These are phyloP conservation scores for Merops nubicus DNA, from an alignment of 2,113 vertebrate species.

Conservation along the genomic window DNA sequence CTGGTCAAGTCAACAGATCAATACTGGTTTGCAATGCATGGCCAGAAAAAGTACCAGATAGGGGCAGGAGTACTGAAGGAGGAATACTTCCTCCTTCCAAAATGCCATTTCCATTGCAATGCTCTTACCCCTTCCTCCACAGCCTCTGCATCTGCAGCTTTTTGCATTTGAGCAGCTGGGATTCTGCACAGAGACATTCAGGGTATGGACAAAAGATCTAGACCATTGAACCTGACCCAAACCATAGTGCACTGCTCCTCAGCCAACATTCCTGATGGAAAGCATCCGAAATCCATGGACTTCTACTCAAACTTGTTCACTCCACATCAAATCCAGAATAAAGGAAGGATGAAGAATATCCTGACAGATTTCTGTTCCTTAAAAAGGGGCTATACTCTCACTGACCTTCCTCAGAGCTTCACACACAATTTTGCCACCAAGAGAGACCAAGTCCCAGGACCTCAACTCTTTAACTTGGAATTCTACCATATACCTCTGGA, in stretches of 20 bases:
- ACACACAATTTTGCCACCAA: not conserved
- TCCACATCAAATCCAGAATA: not conserved
- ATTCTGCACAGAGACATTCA: not conserved
- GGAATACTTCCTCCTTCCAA: not conserved
- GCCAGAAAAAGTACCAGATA: not conserved
- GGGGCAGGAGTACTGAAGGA: accelerated
- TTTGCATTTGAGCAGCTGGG: not conserved
- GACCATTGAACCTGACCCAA: not conserved
- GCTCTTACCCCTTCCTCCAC: not conserved
- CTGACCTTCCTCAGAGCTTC: not conserved
- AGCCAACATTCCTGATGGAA: not conserved
- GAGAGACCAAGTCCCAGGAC: not conserved
- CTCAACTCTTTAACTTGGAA: not conserved
- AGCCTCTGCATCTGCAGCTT: too few species aligned
- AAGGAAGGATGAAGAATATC: not conserved
- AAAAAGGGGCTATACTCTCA: not conserved
- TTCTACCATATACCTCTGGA: not conserved
- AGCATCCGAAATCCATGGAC: not conserved
- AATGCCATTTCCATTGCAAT: not conserved
- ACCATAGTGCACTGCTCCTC: not conserved
- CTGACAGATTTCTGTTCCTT: accelerated
- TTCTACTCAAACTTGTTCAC: not conserved
- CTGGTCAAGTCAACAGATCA: not conserved
- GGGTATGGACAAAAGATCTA: not conserved
- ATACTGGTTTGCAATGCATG: not conserved